Percentiles rank a stretch among this genome's conserved stretches.
Evolutionary conservation across 2,797 vertebrate species (phyloP).

Genomic region (Geotrypetes seraphini): DNA sequence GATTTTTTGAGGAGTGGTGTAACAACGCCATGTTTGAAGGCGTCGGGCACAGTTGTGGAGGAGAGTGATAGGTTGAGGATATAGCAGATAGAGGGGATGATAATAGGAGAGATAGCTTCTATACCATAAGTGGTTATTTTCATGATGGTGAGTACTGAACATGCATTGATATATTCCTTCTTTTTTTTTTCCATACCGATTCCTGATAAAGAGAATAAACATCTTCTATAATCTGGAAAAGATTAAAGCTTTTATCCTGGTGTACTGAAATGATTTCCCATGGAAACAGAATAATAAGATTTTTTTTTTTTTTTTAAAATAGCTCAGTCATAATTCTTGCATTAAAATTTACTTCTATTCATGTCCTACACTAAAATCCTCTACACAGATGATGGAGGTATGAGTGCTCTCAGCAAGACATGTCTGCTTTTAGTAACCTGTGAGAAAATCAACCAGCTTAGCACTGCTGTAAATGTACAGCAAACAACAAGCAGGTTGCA

Average conservation of each 20-base stretch:
- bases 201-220: neutral
- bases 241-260: conserved; percentile 8
- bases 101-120: no score
- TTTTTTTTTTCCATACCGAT: neutral
- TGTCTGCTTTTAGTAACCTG: conserved; percentile 14
- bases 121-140: no score
- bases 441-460: conserved; percentile 8
- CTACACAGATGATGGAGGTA: neutral
- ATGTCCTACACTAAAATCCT: conserved; percentile 7
- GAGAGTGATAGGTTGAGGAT: no score
- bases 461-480: neutral
- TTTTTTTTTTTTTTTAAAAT: no score
- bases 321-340: conserved; percentile 21
- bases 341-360: conserved; percentile 32
- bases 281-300: conserved; percentile 45
- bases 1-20: no score
- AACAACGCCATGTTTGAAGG: no score
- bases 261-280: conserved; percentile 39
- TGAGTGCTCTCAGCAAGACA: conserved; percentile 7
- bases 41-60: no score
- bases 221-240: no score
- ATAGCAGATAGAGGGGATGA: no score
- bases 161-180: neutral
- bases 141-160: no score
- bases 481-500: neutral